phyloP scores from a whole-genome alignment of 1,140 invertebrate genomes.

The Sinella curviseta region DNA sequence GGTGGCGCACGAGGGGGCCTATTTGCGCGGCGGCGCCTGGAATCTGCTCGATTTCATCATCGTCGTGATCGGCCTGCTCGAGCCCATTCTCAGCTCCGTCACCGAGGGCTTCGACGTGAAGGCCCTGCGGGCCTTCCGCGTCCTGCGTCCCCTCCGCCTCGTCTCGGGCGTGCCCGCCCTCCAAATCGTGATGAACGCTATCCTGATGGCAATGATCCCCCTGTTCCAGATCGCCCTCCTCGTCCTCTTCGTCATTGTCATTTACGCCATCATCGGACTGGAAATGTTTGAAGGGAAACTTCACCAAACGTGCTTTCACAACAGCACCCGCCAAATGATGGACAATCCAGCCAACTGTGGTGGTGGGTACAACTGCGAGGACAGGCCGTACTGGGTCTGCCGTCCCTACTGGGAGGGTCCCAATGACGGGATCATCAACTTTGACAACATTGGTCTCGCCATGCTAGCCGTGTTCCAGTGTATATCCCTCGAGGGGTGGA shows the following conservation, averaged over 20 bases:
- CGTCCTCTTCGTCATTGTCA: constrained; percentile 68
- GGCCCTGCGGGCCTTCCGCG: constrained; percentile 61
- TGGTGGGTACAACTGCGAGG: constrained; percentile 6
- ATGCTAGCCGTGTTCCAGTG: constrained; percentile 68
- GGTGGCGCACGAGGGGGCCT: constrained; percentile 64
- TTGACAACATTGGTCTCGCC: constrained; percentile 67
- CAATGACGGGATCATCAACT: constrained; percentile 66
- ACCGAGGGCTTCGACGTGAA: constrained; percentile 56
- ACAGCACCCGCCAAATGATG: constrained; percentile 52
- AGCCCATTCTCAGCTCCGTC: constrained; percentile 34
- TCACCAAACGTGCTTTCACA: constrained; percentile 61
- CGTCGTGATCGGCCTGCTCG: constrained; percentile 27
- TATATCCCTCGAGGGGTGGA: constrained; percentile 68
- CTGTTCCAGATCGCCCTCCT: constrained; percentile 66
- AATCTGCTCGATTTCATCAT: constrained; percentile 66
- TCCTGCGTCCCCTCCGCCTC: constrained; percentile 64
- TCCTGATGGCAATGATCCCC: constrained; percentile 66
- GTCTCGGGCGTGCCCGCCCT: constrained; percentile 68
- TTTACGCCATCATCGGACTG: constrained; percentile 67
- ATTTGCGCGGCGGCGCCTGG: constrained; percentile 66
- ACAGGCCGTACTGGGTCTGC: constrained; percentile 46
- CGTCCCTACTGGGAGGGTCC: constrained; percentile 60
- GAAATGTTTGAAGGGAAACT: constrained; percentile 66
- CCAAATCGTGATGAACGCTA: constrained; percentile 68
- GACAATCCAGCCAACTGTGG: constrained; percentile 50